Evolutionary conservation across 2,797 vertebrate species (phyloP), one percentile per base, ranked within the genome.

Genomic region (Hybognathus amarus): DNA sequence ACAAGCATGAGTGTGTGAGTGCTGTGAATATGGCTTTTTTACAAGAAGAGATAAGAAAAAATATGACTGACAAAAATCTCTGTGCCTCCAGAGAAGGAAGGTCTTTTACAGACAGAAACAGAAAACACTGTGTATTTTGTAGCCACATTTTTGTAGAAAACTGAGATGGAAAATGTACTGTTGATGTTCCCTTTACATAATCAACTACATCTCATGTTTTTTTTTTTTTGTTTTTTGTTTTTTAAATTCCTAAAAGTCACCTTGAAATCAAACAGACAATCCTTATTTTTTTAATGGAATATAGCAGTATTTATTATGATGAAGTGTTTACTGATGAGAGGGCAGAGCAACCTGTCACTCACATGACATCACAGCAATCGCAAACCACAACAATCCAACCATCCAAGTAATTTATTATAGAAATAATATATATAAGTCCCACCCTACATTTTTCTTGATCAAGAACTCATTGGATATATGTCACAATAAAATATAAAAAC

Each of bases 1-100:
- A 80, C 63, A 52, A 73, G 63, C 61, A 30, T 63, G 70, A 59
- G 75, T 76, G 50, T 73, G 30, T 59, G 80, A 81, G 69, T 7
- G 22, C 40, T 24, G 69, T 36, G 40, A 63, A 45, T 36, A 47
- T 6, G 54, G 54, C 69, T 73, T 20, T 42, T 73, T 74, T 38
- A 74, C 56, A 74, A 74, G 3, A 56, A 50, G 40, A 81, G 79
- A 74, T 73, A 73, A 73, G 20, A 17, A 45, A 61, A 67, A 50
- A 71, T 63, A 63, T 12, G 68, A 50, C 79, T 50, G 54, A n/a
- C 27, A 12, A 73, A 81, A 47, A 17, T 66, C 22, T 77, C 52
- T 61, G 7, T 61, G 38, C 33, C 18, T 73, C 54, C 20, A 71
- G 18, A 80, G 15, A 42, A 27, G 18, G 20, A 36, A 54, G 36